Percentiles rank a stretch among this genome's conserved stretches.
Conservation (phyloP, 2,888 invertebrate species). For the Eupithecia exiguata region DNA sequence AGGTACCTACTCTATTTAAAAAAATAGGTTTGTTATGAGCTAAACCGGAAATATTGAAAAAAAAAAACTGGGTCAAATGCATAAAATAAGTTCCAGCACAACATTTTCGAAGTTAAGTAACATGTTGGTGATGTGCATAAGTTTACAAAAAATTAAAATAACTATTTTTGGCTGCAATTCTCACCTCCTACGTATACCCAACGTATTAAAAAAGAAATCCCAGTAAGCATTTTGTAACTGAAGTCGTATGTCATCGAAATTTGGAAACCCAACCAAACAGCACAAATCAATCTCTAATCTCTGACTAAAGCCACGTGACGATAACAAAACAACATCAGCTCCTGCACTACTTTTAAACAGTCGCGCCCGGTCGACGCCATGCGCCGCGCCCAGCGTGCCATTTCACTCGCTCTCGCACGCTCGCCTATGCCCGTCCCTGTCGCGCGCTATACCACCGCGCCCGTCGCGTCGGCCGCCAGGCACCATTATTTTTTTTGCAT, state of each 20-base stretch:
- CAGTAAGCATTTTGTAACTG: background rate
- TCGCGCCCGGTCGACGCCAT: slow-evolving; percentile 34
- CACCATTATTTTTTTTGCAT: slow-evolving; percentile 6
- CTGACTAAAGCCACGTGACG: background rate
- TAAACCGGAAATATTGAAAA: too few relatives aligned
- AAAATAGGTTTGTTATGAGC: too few relatives aligned
- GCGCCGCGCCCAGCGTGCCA: slow-evolving; percentile 23
- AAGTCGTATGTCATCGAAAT: background rate
- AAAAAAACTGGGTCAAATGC: background rate
- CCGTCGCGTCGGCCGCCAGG: slow-evolving; percentile 13
- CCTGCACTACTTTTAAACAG: slow-evolving; percentile 19
- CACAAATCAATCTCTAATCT: slow-evolving; percentile 1
- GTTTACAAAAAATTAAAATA: too few relatives aligned
- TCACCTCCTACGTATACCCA: too few relatives aligned
- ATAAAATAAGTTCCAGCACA: too few relatives aligned
- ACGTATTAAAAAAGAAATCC: background rate
- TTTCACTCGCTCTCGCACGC: slow-evolving; percentile 10
- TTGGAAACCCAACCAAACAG: background rate
- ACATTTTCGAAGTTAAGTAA: too few relatives aligned
- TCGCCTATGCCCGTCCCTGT: slow-evolving; percentile 20
- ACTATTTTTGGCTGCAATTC: too few relatives aligned
- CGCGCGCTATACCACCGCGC: slow-evolving; percentile 21
- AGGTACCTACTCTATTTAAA: too few relatives aligned
- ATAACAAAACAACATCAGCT: slow-evolving; percentile 6
- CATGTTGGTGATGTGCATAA: too few relatives aligned